These are phyloP conservation scores for Tamias sibiricus DNA, from an alignment of 2,113 vertebrate genomes.

Conservation along the genomic window DNA sequence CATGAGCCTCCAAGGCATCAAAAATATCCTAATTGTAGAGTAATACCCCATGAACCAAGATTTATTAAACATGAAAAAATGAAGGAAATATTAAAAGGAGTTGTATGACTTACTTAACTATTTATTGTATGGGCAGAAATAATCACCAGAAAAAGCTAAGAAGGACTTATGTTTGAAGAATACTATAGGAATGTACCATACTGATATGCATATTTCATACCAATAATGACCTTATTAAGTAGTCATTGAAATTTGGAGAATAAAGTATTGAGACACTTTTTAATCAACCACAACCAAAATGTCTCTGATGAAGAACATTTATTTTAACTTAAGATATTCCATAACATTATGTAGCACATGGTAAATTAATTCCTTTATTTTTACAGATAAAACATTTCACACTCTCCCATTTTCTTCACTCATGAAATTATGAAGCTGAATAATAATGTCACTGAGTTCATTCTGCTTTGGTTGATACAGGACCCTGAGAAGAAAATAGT, in stretches of 20 bases:
- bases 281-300: not conserved
- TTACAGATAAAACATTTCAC: not conserved
- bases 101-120: not conserved
- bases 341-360: not conserved
- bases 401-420: not conserved
- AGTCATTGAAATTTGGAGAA: not conserved
- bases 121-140: not conserved
- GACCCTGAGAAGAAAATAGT: not conserved
- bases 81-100: not conserved
- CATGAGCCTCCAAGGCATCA: too few species aligned
- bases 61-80: not conserved
- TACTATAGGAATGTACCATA: fast-evolving
- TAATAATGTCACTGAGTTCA: not conserved
- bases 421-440: not conserved
- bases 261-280: not conserved
- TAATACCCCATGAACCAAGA: not conserved
- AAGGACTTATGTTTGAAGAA: not conserved
- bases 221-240: not conserved
- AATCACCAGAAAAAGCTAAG: not conserved
- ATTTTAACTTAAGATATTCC: not conserved
- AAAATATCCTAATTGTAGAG: not conserved
- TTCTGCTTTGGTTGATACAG: slow-evolving; percentile 4
- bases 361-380: not conserved
- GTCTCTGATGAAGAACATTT: not conserved
- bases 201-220: not conserved